These are phyloP conservation scores for Macaca fascicularis DNA, from an alignment of 2,113 vertebrate genomes.

Conservation along the genomic window T2T-MFA8v1.1 NC_088375.1:166497501-166498000, in stretches of 20 bases:
- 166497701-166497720: constrained; percentile 42
- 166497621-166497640: constrained; percentile 65
- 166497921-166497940: constrained; percentile 14
- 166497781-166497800: constrained; percentile 5
- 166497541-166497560: constrained; percentile 81
- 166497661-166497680: constrained; percentile 79
- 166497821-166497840: not conserved
- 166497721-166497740: not conserved
- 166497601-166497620: constrained; percentile 36
- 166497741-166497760: not conserved
- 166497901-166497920: constrained; percentile 3
- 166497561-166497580: constrained; percentile 82
- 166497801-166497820: not conserved
- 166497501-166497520: constrained; percentile 91
- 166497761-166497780: not conserved
- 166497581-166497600: constrained; percentile 79
- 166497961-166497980: not conserved
- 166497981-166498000: not conserved
- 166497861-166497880: constrained; percentile 11
- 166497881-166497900: not conserved
- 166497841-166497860: not conserved
- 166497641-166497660: constrained; percentile 73
- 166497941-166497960: not conserved
- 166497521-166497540: constrained; percentile 89
- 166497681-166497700: constrained; percentile 79